A percentile compares a stretch with the other conserved stretches of the same genome.
These are phyloP conservation scores for Probaryconus sp. DNA, from an alignment of 1,140 invertebrate genomes.

Conservation along the genomic window DNA sequence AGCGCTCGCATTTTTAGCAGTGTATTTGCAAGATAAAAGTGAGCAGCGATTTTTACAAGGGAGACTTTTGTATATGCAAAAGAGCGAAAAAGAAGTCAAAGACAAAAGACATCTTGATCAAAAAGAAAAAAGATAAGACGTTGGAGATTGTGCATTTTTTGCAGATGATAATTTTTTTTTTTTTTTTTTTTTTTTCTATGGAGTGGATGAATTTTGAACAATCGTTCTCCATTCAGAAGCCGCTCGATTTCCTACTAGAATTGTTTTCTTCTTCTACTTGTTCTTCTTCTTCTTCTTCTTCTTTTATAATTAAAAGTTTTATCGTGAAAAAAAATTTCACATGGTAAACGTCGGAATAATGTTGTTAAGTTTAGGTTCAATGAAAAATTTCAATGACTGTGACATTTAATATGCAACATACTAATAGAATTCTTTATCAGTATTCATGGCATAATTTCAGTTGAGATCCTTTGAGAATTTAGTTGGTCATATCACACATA, in stretches of 20 bases:
- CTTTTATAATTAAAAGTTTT: too few species aligned
- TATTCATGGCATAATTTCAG: constrained; percentile 15
- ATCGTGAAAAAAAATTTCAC: too few species aligned
- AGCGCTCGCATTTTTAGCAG: constrained; percentile 44
- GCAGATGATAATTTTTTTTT: neutral
- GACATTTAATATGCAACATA: constrained; percentile 46
- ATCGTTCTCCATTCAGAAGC: constrained; percentile 8
- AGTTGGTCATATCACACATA: constrained; percentile 35
- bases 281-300: too few species aligned
- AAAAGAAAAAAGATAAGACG: constrained; percentile 25
- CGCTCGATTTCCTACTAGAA: too few species aligned
- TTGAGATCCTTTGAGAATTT: constrained; percentile 43
- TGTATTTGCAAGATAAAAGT: constrained; percentile 42
- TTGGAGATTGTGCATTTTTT: constrained; percentile 1
- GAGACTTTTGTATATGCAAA: constrained; percentile 7
- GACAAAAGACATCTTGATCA: constrained; percentile 38
- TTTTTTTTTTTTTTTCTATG: neutral
- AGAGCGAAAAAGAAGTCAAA: constrained; percentile 12
- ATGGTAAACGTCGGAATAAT: too few species aligned
- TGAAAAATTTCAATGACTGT: too few species aligned
- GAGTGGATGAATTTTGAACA: neutral
- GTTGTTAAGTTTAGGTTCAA: too few species aligned
- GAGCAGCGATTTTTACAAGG: constrained; percentile 30
- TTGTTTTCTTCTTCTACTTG: too few species aligned
- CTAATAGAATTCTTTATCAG: constrained; percentile 47